Conservation (phyloP, 2,797 vertebrate species). For the Meda fulgida region DNA sequence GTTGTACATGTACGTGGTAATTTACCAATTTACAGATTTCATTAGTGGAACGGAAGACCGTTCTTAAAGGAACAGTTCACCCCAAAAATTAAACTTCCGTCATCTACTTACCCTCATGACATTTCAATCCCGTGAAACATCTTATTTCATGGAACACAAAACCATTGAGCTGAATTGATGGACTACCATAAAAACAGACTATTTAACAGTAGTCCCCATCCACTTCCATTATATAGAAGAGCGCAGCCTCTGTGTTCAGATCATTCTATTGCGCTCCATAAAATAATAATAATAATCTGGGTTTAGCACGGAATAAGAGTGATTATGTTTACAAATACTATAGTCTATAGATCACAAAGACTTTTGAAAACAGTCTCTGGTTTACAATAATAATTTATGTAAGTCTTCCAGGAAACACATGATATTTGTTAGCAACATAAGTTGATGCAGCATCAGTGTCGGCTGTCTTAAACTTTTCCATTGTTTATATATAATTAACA, state of each 20-base stretch:
- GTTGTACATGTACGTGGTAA: neutral
- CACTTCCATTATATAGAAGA: neutral
- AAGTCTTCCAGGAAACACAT: neutral
- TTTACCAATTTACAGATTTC: neutral
- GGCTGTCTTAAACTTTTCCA: neutral
- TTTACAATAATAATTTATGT: neutral
- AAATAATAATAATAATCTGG: neutral
- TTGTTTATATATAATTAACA: neutral
- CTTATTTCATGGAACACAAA: neutral
- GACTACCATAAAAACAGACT: neutral
- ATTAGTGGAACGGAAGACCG: neutral
- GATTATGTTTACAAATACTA: neutral
- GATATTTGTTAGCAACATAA: neutral
- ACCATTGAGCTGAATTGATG: neutral
- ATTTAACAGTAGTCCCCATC: neutral
- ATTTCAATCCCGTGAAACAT: too few relatives aligned
- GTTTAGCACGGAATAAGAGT: neutral
- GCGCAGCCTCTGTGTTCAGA: neutral
- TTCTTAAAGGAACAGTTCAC: constrained; percentile 11
- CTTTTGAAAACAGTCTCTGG: neutral
- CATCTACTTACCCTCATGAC: too few relatives aligned
- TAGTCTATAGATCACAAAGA: neutral
- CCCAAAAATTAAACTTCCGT: neutral
- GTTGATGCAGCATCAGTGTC: too few relatives aligned
- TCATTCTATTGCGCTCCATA: neutral